Evolutionary conservation across 2,113 vertebrate genomes (phyloP).

Genomic region (Rhinolophus sinicus): DNA sequence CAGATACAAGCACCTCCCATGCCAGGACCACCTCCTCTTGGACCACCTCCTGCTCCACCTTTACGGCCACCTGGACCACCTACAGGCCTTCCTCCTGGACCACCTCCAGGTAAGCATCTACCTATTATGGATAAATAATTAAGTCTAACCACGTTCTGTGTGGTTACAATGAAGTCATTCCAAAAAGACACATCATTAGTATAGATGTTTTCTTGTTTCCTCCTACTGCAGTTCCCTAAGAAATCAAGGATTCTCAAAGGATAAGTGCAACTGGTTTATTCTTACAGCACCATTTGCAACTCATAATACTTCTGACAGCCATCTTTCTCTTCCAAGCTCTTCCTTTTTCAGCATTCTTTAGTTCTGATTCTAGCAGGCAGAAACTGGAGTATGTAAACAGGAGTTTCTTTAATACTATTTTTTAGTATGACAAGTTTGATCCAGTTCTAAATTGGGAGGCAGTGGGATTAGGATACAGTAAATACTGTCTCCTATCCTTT

Average conservation of each 20-base stretch:
- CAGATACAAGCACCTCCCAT: conserved; percentile 96
- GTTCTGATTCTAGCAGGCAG: not conserved
- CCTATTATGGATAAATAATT: not conserved
- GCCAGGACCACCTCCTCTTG: conserved; percentile 95
- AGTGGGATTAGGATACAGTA: not conserved
- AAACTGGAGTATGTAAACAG: not conserved
- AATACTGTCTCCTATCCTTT: not conserved
- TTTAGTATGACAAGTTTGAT: not conserved
- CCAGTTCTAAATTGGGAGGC: not conserved
- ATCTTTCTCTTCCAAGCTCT: not conserved
- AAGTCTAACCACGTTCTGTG: not conserved
- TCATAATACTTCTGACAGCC: not conserved
- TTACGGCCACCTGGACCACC: conserved; percentile 94
- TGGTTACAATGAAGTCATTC: not conserved
- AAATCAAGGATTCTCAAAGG: not conserved
- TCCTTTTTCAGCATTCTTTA: not conserved
- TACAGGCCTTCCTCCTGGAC: conserved; percentile 96
- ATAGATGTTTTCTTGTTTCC: not conserved
- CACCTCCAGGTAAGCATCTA: conserved; percentile 91
- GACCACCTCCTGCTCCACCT: conserved; percentile 91
- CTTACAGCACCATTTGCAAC: not conserved
- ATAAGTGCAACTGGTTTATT: not conserved
- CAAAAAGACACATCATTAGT: not conserved
- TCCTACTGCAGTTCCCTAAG: not conserved
- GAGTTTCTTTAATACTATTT: not conserved